Evolutionary conservation across 2,888 invertebrate species (phyloP), one percentile per base, ranked within the genome.

Genomic region (Crioceris asparagi): DNA sequence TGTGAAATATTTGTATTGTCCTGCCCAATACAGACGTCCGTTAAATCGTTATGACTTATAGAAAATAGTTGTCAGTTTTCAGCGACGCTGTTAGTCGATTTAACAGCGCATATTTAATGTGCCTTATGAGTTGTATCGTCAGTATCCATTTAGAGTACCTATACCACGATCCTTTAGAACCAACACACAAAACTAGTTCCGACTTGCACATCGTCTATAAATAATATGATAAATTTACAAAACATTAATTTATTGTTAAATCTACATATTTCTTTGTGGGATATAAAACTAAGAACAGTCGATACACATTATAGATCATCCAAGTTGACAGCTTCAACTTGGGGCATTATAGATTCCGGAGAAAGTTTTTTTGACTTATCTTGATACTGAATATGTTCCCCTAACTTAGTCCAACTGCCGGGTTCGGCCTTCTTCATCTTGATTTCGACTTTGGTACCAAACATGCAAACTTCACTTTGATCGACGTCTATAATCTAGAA

Each of bases 391-490:
- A 35, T 17, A 19, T 79, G 77, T 47, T 80, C 73, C 54, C 83
- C 78, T 17, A 94, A 63, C 49, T 77, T 77, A 7, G 74, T 60
- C 96, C 96, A 96, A 11, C 77, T 75, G 2, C 84, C 82, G 1
- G 83, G 75, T 54, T 88, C 90, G 0, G 77, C 80, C 65, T 97
- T 97, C 49, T 77, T 81, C 56, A 97, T 63, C 56, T 83, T 88
- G 16, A 97, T 82, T 67, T 97, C 96, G 18, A 94, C 77, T 73
- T 97, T 97, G 10, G 88, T 82, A 10, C 83, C 82, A 51, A 80
- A 69, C 83, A 94, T 84, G 26, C 77, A 77, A 1, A 79, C 86
- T 46, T 68, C 72, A 55, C 86, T 81, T 36, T 72, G 71, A 26
- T 68, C 69, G 2, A 87, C 75, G 55, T 81, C 74, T 26, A 94